Conservation (phyloP, 2,113 vertebrate species). For the Tapirus terrestris region DNA sequence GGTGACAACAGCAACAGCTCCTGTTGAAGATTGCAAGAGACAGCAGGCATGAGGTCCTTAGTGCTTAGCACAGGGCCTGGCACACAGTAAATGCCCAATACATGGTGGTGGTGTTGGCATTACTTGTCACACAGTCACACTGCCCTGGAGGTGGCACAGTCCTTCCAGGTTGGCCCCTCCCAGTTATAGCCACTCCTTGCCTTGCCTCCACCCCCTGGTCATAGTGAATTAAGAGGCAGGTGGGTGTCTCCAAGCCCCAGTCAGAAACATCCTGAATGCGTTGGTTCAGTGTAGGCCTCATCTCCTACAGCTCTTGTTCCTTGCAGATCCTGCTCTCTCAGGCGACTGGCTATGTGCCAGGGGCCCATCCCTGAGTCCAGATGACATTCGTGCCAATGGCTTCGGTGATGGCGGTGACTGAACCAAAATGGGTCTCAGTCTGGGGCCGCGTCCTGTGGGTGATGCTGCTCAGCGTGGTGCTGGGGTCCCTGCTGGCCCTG, state of each 20-base stretch:
- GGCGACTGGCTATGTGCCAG: not conserved
- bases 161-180: not conserved
- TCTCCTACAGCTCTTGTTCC: not conserved
- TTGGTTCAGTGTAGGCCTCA: not conserved
- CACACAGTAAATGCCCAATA: not conserved
- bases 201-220: not conserved
- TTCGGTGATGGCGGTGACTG: slow-evolving; percentile 81
- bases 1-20: not conserved
- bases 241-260: not conserved
- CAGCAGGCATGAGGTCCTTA: not conserved
- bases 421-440: slow-evolving; percentile 87
- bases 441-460: slow-evolving; percentile 90
- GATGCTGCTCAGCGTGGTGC: slow-evolving; percentile 85
- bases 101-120: rapidly evolving
- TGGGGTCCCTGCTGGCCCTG: slow-evolving; percentile 90
- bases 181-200: not conserved
- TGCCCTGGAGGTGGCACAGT: not conserved
- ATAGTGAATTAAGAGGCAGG: not conserved
- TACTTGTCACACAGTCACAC: not conserved
- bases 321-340: not conserved
- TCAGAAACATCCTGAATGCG: rapidly evolving
- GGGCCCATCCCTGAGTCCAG: slow-evolving; percentile 63
- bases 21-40: not conserved
- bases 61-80: not conserved
- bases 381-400: slow-evolving; percentile 87